A percentile compares a stretch with the other conserved stretches of the same genome.
phyloP scores from a whole-genome alignment of 2,113 vertebrate genomes.

The Emydura subglobosa region DNA sequence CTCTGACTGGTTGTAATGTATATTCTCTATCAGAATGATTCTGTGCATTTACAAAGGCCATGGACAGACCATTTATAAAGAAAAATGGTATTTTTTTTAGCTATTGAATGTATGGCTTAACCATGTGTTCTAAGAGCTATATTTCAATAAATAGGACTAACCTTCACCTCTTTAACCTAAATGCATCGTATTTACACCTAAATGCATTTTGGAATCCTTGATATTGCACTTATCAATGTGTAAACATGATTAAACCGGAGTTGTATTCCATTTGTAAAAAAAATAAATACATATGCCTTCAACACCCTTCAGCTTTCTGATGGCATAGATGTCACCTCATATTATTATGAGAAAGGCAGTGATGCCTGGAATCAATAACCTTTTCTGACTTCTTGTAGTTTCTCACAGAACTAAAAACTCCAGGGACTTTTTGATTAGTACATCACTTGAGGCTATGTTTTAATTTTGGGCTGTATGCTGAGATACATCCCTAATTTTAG shows the following conservation, averaged over 20 bases:
- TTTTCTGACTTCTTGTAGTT: neutral
- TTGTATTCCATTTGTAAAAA: conserved; percentile 28
- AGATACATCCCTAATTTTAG: neutral
- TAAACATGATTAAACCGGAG: conserved; percentile 38
- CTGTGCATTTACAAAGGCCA: neutral
- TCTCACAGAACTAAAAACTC: neutral
- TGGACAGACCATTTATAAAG: neutral
- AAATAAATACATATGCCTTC: conserved; percentile 33
- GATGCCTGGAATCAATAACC: neutral
- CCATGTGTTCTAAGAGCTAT: neutral
- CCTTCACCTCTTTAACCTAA: conserved; percentile 16
- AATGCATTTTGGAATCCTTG: neutral
- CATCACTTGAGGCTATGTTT: neutral
- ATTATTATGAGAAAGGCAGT: neutral
- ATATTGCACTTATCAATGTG: neutral
- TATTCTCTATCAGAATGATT: neutral
- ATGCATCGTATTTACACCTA: neutral
- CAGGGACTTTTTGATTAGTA: neutral
- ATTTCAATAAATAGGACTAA: neutral
- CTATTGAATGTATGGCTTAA: neutral
- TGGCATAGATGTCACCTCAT: neutral
- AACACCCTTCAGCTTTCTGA: conserved; percentile 20
- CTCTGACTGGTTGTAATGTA: neutral
- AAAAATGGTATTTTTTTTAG: neutral
- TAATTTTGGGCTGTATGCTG: neutral